phyloP scores from a whole-genome alignment of 1,140 invertebrate species.

The Condylostylus longicornis region DNA sequence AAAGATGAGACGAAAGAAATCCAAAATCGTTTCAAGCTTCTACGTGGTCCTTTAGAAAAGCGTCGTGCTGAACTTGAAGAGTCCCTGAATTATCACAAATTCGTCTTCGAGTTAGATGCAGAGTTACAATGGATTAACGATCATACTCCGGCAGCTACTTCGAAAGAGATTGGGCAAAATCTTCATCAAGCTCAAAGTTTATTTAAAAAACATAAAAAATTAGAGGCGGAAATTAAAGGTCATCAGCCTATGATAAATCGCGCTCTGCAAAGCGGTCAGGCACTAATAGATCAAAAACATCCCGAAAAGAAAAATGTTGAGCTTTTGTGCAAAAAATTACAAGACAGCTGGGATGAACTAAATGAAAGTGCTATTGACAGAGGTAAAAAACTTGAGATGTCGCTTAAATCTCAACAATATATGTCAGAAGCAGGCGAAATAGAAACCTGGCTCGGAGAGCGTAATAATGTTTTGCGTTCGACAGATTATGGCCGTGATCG shows the following conservation, averaged over 20 bases:
- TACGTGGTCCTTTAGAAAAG: slow-evolving; percentile 45
- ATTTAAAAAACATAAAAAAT: slow-evolving; percentile 86
- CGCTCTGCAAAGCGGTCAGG: slow-evolving; percentile 54
- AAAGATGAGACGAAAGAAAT: slow-evolving; percentile 60
- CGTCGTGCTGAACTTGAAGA: slow-evolving; percentile 73
- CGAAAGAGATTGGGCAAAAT: slow-evolving; percentile 60
- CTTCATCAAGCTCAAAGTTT: slow-evolving; percentile 83
- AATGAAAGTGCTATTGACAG: slow-evolving; percentile 52
- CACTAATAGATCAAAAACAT: slow-evolving; percentile 54
- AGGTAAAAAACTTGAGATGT: slow-evolving; percentile 64
- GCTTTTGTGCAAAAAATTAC: slow-evolving; percentile 46
- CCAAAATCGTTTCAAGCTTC: slow-evolving; percentile 44
- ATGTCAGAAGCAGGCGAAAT: slow-evolving; percentile 82
- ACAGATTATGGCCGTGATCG: slow-evolving; percentile 77
- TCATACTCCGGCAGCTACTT: slow-evolving; percentile 62
- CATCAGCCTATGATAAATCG: slow-evolving; percentile 71
- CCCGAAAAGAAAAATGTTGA: slow-evolving; percentile 57
- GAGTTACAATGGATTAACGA: slow-evolving; percentile 95
- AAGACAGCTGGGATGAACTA: slow-evolving; percentile 53
- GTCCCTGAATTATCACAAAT: slow-evolving; percentile 69
- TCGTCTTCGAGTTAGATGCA: slow-evolving; percentile 82
- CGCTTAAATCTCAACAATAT: slow-evolving; percentile 77
- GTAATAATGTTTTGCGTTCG: slow-evolving; percentile 62
- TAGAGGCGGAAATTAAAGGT: slow-evolving; percentile 70
- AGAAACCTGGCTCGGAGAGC: slow-evolving; percentile 83